phyloP scores from a whole-genome alignment of 1,140 invertebrate genomes.

The Bombus vancouverensis region DNA sequence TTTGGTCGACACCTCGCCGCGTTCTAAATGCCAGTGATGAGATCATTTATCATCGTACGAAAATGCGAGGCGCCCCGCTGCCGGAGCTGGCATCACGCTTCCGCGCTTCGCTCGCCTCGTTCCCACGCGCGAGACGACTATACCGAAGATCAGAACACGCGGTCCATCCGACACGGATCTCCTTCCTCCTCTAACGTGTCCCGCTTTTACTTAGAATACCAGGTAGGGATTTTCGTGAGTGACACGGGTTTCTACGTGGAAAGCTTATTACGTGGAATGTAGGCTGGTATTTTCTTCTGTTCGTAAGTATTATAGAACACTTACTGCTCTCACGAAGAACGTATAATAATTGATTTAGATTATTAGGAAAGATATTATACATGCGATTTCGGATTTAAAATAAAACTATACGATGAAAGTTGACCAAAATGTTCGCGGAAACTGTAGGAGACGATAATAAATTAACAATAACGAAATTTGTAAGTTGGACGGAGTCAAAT shows the following conservation, averaged over 20 bases:
- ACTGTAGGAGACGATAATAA: no score
- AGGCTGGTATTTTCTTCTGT: neutral
- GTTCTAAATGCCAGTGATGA: constrained; percentile 52
- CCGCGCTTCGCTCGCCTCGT: constrained; percentile 53
- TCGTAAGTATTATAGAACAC: neutral
- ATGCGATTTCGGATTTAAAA: rapidly evolving
- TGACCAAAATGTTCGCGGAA: no score
- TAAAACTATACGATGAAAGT: no score
- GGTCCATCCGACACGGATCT: constrained; percentile 45
- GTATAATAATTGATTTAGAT: no score
- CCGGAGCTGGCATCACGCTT: constrained; percentile 32
- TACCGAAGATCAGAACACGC: constrained; percentile 7
- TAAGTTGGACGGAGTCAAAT: no score
- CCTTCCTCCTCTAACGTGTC: constrained; percentile 45
- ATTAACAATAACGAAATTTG: no score
- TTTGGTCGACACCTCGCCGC: constrained; percentile 47
- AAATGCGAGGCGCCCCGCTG: constrained; percentile 39
- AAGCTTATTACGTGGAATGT: neutral
- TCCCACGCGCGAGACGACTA: constrained; percentile 54
- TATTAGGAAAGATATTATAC: no score
- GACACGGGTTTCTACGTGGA: neutral
- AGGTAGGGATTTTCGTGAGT: constrained; percentile 41
- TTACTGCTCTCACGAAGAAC: no score
- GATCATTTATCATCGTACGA: constrained; percentile 71
- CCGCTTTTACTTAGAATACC: constrained; percentile 49